These are phyloP conservation scores for Ostrea edulis DNA, from an alignment of 1,140 invertebrate species.

Conservation along the genomic window DNA sequence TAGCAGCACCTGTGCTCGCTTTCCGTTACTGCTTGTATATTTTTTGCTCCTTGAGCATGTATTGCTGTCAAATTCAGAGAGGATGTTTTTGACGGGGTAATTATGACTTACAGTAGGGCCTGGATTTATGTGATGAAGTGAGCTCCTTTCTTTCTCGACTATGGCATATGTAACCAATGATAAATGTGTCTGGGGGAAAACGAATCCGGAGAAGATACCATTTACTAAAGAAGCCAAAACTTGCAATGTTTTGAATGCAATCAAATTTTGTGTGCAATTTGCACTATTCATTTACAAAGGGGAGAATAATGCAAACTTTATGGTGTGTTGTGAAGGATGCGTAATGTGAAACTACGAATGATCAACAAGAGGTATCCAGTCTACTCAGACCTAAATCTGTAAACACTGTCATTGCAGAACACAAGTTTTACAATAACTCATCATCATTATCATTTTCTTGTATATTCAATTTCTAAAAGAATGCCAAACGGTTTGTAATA, in stretches of 20 bases:
- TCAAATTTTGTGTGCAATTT: too few relatives aligned
- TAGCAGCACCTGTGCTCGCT: neutral
- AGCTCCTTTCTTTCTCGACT: neutral
- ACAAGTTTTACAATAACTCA: neutral
- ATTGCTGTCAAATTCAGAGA: neutral
- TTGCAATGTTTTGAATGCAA: too few relatives aligned
- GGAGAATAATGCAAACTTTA: too few relatives aligned
- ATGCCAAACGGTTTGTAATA: neutral
- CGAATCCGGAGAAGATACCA: too few relatives aligned
- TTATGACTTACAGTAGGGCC: neutral
- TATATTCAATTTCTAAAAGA: conserved; percentile 17
- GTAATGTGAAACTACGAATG: too few relatives aligned
- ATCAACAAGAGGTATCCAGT: too few relatives aligned
- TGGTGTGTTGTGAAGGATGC: too few relatives aligned
- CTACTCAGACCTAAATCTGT: too few relatives aligned
- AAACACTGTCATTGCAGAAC: too few relatives aligned
- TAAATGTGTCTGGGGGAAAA: neutral
- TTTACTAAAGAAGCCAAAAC: too few relatives aligned
- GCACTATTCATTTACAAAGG: too few relatives aligned
- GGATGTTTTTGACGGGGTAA: neutral
- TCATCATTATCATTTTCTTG: conserved; percentile 16
- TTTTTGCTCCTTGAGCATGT: neutral
- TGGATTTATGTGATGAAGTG: neutral
- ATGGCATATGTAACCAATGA: neutral
- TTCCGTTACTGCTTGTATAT: neutral